These are phyloP conservation scores for Nannobrachium achirus DNA, from an alignment of 2,113 vertebrate genomes.

Conservation along the genomic window DNA sequence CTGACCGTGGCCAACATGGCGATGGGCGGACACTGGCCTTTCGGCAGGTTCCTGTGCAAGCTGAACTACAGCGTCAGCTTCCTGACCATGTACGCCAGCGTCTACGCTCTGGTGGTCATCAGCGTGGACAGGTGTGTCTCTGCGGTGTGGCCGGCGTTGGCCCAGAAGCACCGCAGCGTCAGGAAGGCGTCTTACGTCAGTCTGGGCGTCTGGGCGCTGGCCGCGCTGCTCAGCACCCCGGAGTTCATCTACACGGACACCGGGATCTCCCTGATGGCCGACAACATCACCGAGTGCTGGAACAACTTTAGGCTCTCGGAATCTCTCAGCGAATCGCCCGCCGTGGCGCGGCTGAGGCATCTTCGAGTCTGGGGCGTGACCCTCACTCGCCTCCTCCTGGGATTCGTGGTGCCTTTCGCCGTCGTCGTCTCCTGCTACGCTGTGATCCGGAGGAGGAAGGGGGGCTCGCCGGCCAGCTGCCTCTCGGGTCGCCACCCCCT, in stretches of 20 bases:
- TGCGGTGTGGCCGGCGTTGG: too few relatives aligned
- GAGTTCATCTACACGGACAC: conserved; percentile 64
- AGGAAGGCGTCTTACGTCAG: too few relatives aligned
- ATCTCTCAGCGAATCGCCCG: conserved; percentile 42
- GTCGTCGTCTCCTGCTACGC: conserved; percentile 78
- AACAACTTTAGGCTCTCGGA: conserved; percentile 49
- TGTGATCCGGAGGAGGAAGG: conserved; percentile 66
- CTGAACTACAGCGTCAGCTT: conserved; percentile 56
- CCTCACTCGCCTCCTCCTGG: conserved; percentile 68
- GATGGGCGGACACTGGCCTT: conserved; percentile 74
- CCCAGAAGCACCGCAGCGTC: too few relatives aligned
- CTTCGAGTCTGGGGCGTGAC: conserved; percentile 63
- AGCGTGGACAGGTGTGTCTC: too few relatives aligned
- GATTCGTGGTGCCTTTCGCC: conserved; percentile 77
- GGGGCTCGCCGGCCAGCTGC: conserved; percentile 69
- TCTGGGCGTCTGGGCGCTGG: too few relatives aligned
- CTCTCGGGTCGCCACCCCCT: conserved; percentile 75
- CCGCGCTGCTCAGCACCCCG: conserved; percentile 68
- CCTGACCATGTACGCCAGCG: conserved; percentile 76
- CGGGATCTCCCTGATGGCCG: conserved; percentile 6
- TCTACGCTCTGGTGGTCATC: conserved; percentile 75
- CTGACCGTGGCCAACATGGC: conserved; percentile 64
- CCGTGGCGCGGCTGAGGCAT: conserved; percentile 9
- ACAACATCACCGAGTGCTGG: conserved; percentile 49
- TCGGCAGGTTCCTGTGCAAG: conserved; percentile 77